Evolutionary conservation across 2,888 invertebrate species (phyloP).

Genomic region (Drosophila picticornis): DNA sequence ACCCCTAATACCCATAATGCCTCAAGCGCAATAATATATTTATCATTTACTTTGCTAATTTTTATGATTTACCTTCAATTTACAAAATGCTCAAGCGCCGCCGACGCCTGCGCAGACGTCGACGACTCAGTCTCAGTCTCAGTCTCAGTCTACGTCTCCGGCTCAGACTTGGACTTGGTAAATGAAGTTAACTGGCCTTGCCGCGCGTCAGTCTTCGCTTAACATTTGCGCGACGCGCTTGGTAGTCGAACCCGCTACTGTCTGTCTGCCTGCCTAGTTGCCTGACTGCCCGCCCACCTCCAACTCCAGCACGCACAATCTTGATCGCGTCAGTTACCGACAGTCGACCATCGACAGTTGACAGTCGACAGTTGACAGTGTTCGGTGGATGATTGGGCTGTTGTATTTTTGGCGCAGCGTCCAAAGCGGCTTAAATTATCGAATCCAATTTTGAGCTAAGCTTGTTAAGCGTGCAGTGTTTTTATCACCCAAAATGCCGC

Average conservation of each 20-base stretch:
- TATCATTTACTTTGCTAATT: slow-evolving; percentile 20
- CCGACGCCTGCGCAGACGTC: slow-evolving; percentile 19
- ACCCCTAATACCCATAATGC: slow-evolving; percentile 26
- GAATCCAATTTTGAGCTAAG: slow-evolving; percentile 55
- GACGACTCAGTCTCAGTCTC: slow-evolving; percentile 28
- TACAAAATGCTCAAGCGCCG: slow-evolving; percentile 36
- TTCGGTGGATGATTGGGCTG: slow-evolving; percentile 21
- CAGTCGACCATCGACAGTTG: slow-evolving; percentile 9
- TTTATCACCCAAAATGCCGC: slow-evolving; percentile 58
- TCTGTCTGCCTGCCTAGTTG: neutral
- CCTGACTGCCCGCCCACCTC: slow-evolving; percentile 4
- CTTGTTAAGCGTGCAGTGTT: slow-evolving; percentile 50
- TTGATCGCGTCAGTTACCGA: slow-evolving; percentile 27
- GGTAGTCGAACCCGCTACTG: slow-evolving; percentile 31
- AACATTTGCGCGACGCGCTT: slow-evolving; percentile 65
- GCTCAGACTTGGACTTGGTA: slow-evolving; percentile 63
- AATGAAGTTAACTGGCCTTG: slow-evolving; percentile 78
- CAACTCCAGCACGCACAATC: slow-evolving; percentile 26
- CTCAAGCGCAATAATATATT: slow-evolving; percentile 6
- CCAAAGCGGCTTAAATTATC: slow-evolving; percentile 64
- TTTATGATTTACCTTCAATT: slow-evolving; percentile 52
- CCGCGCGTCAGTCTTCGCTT: slow-evolving; percentile 72
- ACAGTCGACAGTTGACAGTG: slow-evolving; percentile 26
- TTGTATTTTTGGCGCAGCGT: slow-evolving; percentile 48
- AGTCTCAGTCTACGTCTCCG: slow-evolving; percentile 35